These are phyloP conservation scores for Lepilemur septentrionalis DNA, from an alignment of 2,797 vertebrate species.

Conservation along the genomic window DNA sequence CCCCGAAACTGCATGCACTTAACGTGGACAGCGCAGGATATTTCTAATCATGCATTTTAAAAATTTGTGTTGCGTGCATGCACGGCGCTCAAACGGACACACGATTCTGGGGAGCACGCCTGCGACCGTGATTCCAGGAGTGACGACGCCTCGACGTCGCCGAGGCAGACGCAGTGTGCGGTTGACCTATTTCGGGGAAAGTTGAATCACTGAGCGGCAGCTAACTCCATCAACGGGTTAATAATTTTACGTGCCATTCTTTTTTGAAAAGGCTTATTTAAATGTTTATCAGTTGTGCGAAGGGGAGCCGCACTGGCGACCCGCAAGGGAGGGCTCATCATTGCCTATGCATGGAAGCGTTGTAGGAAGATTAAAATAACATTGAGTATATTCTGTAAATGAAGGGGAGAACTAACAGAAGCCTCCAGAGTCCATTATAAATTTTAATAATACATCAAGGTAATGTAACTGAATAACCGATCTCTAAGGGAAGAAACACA, in stretches of 20 bases:
- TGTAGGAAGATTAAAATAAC: conserved; percentile 99
- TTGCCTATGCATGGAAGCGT: conserved; percentile 98
- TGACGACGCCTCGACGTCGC: neutral
- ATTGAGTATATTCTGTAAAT: conserved; percentile 99
- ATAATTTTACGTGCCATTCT: conserved; percentile 87
- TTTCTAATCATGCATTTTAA: neutral
- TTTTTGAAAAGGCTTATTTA: conserved; percentile 90
- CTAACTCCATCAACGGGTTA: conserved; percentile 86
- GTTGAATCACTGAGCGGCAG: conserved; percentile 64
- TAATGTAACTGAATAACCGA: conserved; percentile 99
- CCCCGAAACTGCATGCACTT: neutral
- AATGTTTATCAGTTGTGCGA: conserved; percentile 95
- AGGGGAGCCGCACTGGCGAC: conserved; percentile 88
- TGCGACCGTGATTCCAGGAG: neutral
- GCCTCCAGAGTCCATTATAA: conserved; percentile 99
- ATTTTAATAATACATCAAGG: conserved; percentile 99
- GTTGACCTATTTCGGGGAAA: conserved; percentile 79
- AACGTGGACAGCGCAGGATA: neutral
- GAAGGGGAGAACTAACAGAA: conserved; percentile 97
- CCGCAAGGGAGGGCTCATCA: conserved; percentile 91
- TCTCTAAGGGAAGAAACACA: conserved; percentile 97
- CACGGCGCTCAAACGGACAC: neutral
- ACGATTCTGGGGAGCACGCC: neutral
- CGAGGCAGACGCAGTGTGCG: conserved; percentile 41
- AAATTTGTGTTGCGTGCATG: accelerated